phyloP scores from a whole-genome alignment of 2,888 invertebrate species.

The Baccha elongata region DNA sequence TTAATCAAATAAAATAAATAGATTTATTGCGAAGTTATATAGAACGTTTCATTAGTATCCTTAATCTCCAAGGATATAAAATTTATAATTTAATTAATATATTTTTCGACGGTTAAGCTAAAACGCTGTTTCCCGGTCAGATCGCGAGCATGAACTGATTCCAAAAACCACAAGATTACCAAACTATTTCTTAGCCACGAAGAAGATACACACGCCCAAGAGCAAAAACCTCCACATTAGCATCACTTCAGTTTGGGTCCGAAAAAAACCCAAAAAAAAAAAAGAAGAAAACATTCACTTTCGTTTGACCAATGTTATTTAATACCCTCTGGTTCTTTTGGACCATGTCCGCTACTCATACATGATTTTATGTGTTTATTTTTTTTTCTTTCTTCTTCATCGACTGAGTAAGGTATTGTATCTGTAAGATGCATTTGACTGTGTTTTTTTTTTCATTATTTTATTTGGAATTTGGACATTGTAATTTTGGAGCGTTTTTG shows the following conservation, averaged over 20 bases:
- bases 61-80: neutral
- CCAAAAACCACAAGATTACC: slow-evolving; percentile 62
- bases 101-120: slow-evolving; percentile 31
- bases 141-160: slow-evolving; percentile 71
- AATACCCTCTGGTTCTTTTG: slow-evolving; percentile 44
- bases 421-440: slow-evolving; percentile 25
- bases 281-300: slow-evolving; percentile 64
- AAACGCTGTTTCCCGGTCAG: slow-evolving; percentile 67
- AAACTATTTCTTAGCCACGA: slow-evolving; percentile 62
- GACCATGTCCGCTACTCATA: slow-evolving; percentile 32
- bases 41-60: slow-evolving; percentile 9
- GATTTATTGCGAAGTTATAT: neutral
- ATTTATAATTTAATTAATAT: too few relatives aligned
- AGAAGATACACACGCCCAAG: slow-evolving; percentile 52
- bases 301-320: slow-evolving; percentile 69
- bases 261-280: slow-evolving; percentile 31
- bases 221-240: slow-evolving; percentile 52
- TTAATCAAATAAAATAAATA: too few relatives aligned
- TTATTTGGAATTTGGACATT: too few relatives aligned
- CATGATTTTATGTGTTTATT: slow-evolving; percentile 45
- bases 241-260: slow-evolving; percentile 52
- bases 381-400: slow-evolving; percentile 11
- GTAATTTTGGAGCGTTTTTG: slow-evolving; percentile 26
- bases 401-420: slow-evolving; percentile 27
- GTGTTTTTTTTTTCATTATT: neutral